Evolutionary conservation across 2,113 vertebrate species (phyloP), one percentile per base, ranked within the genome.

Genomic region (Scalopus aquaticus): DNA sequence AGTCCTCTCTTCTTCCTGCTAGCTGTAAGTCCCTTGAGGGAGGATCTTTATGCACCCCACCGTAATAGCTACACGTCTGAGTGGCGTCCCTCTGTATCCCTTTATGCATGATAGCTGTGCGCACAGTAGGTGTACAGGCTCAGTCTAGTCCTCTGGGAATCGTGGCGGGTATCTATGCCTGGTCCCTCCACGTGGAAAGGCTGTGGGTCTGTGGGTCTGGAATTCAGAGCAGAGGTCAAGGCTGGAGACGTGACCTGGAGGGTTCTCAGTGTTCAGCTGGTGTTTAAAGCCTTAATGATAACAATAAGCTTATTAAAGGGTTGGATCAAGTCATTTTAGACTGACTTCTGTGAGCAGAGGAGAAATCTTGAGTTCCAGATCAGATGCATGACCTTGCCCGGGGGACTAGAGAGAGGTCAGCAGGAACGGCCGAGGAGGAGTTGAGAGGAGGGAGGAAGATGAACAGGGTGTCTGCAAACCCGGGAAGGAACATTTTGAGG

Each of bases 161-260:
- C 5, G 6, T 42, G 19, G 72, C 37, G 65, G 42, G 5, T 7
- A 28, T 4, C 19, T 44, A 39, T 0, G 1, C 16, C 12, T 86
- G 8, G 1, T 69, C 1, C n/a, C 1, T 60, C 30, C 24, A 5
- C 10, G 7, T 54, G 30, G 35, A 19, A 62, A 44, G 17, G 12
- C 3, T 35, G 1, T 65, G 90, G 49, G 4, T 79, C 10, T 64
- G 56, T 65, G 90, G 49, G 5, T 79, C 19, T 69, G 56, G 39
- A 72, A 32, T 92, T 90, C 28, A 56, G 58, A 85, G 60, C n/a
- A 79, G 37, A 88, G 5, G 13, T 54, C 11, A 91, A 65, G 51
- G 12, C 30, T 70, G 19, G 32, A 74, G 65, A 76, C 56, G 6
- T 64, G 67, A 64, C 26, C 20, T 83, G 26, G 51, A 76, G 46